Evolutionary conservation across 53 echinoderm and acorn worm species (phyloP).

Genomic region (Henricia sp.): DNA sequence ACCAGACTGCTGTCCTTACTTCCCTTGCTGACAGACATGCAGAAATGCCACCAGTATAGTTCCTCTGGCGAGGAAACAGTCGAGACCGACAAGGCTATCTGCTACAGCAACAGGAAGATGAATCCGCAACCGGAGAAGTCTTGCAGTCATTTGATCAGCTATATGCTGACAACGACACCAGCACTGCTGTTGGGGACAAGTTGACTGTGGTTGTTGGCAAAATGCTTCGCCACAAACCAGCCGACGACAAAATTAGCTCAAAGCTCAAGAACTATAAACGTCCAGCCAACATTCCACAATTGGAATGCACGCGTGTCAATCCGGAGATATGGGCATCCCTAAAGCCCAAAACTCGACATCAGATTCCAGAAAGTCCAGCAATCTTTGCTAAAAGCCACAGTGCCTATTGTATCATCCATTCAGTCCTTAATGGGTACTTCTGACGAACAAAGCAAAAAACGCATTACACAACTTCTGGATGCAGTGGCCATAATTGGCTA

Average conservation of each 20-base stretch:
- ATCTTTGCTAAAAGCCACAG: not conserved
- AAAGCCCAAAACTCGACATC: not conserved
- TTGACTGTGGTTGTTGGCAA: not conserved
- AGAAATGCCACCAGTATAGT: too few relatives aligned
- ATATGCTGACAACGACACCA: not conserved
- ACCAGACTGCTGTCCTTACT: too few relatives aligned
- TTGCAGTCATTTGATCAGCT: conserved; percentile 1
- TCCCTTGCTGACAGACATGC: too few relatives aligned
- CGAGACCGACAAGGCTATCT: too few relatives aligned
- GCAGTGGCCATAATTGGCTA: not conserved
- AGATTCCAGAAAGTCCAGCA: not conserved
- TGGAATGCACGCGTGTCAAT: conserved; percentile 9
- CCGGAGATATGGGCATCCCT: not conserved
- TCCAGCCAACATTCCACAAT: not conserved
- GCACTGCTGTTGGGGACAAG: not conserved
- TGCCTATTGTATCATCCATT: not conserved
- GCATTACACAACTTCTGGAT: not conserved
- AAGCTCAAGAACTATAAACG: not conserved
- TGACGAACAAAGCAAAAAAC: not conserved
- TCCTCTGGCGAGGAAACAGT: too few relatives aligned
- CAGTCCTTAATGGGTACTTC: not conserved
- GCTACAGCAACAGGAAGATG: too few relatives aligned
- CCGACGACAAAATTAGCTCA: not conserved
- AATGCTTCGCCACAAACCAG: not conserved
- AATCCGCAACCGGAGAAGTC: too few relatives aligned